Conservation (phyloP, 2,797 vertebrate genomes). For the Rallus crepitans region DNA sequence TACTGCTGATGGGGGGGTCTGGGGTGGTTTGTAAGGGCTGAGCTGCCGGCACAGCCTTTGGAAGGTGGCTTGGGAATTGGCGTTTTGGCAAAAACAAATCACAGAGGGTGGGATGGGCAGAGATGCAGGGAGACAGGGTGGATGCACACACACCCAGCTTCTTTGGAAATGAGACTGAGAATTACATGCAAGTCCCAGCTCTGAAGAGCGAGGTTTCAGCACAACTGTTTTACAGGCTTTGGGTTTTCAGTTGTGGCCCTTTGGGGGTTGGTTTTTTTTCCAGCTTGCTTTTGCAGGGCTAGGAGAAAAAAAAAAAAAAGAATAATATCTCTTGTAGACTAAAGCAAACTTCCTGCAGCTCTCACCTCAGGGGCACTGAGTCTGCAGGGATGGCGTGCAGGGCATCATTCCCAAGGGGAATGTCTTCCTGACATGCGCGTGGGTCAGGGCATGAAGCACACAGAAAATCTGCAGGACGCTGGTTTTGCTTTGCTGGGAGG, state of each 20-base stretch:
- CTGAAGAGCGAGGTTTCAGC: not conserved
- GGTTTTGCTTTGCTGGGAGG: not conserved
- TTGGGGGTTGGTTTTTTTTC: not conserved
- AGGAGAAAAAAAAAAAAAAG: not conserved
- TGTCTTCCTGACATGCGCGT: not conserved
- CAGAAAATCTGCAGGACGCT: not conserved
- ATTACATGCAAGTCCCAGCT: accelerated
- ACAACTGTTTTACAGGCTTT: accelerated
- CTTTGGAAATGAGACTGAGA: not conserved
- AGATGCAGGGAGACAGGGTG: not conserved
- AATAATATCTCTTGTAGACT: not conserved
- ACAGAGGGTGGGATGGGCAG: not conserved
- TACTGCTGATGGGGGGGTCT: not conserved
- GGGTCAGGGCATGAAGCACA: not conserved
- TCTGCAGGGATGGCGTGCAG: accelerated
- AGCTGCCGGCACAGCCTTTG: not conserved
- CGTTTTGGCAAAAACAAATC: not conserved
- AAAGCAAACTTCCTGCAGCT: not conserved
- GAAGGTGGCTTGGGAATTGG: not conserved
- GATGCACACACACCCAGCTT: not conserved
- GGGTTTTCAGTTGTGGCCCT: too few species aligned
- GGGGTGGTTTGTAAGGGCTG: not conserved
- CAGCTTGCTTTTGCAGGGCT: not conserved
- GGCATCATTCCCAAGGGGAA: not conserved
- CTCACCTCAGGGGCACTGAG: not conserved